A percentile compares a stretch with the other conserved stretches of the same genome.
Conservation (phyloP, 1,140 invertebrate species). For the Lasioglossum baleicum region DNA sequence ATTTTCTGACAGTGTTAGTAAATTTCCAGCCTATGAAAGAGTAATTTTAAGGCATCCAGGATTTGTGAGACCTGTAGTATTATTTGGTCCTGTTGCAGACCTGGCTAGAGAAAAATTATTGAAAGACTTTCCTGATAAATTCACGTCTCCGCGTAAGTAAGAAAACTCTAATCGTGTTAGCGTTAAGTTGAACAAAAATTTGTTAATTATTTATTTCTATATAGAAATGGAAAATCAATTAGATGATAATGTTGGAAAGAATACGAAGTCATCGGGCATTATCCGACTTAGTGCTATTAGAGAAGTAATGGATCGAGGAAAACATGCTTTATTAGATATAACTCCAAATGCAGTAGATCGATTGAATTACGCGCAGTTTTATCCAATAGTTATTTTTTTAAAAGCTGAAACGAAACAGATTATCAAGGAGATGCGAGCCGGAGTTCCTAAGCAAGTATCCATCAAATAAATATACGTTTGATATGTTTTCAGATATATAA, state of each 20-base stretch:
- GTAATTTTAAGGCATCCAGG: slow-evolving; percentile 95
- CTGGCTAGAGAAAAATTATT: slow-evolving; percentile 94
- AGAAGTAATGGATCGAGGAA: slow-evolving; percentile 95
- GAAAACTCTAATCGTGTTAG: neutral
- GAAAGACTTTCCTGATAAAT: slow-evolving; percentile 95
- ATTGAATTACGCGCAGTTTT: slow-evolving; percentile 98
- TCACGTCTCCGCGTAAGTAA: slow-evolving; percentile 91
- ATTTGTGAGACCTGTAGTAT: slow-evolving; percentile 95
- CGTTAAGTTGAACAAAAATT: no score
- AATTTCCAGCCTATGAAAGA: slow-evolving; percentile 98
- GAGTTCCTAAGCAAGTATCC: slow-evolving; percentile 86
- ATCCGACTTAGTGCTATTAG: slow-evolving; percentile 95
- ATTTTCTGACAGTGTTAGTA: slow-evolving; percentile 95
- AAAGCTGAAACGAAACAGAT: slow-evolving; percentile 96
- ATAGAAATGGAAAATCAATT: slow-evolving; percentile 88
- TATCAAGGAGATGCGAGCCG: slow-evolving; percentile 95
- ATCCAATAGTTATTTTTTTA: slow-evolving; percentile 98
- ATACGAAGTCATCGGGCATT: slow-evolving; percentile 88
- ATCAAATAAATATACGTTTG: neutral
- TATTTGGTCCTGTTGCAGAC: slow-evolving; percentile 97
- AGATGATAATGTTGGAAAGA: slow-evolving; percentile 86
- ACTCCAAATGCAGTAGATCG: slow-evolving; percentile 98
- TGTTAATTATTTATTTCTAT: slow-evolving; percentile 13
- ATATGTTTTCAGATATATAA: no score
- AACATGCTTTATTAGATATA: slow-evolving; percentile 97